Evolutionary conservation across 2,797 vertebrate genomes (phyloP), one percentile per base, ranked within the genome.

Genomic region (Chelon auratus): DNA sequence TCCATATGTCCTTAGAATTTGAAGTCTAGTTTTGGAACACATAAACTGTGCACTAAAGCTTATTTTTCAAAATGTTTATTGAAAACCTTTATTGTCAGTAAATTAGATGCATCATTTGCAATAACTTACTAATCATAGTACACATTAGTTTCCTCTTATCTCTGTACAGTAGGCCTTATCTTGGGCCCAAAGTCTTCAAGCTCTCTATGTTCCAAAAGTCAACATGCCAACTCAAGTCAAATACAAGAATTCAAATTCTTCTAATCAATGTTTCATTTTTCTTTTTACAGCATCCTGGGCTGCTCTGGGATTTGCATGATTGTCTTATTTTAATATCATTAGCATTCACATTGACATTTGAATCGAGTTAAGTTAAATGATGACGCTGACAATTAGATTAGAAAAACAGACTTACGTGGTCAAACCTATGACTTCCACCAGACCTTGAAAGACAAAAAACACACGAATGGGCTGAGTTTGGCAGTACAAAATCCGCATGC

Each of bases 391-490:
- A 73, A 33, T 37, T 12, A 64, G 6, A 73, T 9, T 33, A 33
- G 8, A 80, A 82, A 62, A 71, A 12, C 2, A 58, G 5, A 93
- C 93, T 94, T 93, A 94, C 93, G 81, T 51, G 60, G 57, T 87
- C 33, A 89, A 12, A n/a, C 62, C 45, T 47, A 75, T 62, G 42
- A 75, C 53, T 66, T 90, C 78, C 75, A 77, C 59, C 65, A 78
- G 64, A 75, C 70, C 88, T 91, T 81, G 13, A 78, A 87, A 88
- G 78, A 85, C 24, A 87, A 14, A 82, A n/a, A 74, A 43, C 17
- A 58, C 0, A 51, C 15, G 1, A 72, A 24, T 55, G 59, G 1
- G 78, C 36, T 40, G 4, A 7, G 39, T 73, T 68, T 24, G 24
- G 22, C n/a, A 62, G 6, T 15, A 53, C 11, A 24, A 68, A 40